A percentile compares a stretch with the other conserved stretches of the same genome.
Conservation (phyloP, 2,888 invertebrate species). For the Catocala nupta region DNA sequence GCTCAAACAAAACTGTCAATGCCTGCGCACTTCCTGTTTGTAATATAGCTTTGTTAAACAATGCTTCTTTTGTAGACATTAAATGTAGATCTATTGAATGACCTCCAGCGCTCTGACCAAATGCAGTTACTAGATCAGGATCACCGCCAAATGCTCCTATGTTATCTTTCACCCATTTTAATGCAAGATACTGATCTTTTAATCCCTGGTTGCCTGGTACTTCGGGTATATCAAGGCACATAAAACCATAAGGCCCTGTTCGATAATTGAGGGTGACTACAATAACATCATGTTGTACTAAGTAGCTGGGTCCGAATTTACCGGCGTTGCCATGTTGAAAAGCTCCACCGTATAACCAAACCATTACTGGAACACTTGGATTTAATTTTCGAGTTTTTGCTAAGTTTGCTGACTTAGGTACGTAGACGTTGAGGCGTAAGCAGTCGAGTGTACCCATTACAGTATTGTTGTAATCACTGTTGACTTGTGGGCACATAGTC, state of each 20-base stretch:
- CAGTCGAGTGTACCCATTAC: conserved; percentile 20
- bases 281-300: conserved; percentile 47
- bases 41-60: conserved; percentile 47
- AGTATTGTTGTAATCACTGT: not conserved
- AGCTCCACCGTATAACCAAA: conserved; percentile 19
- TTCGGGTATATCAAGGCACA: conserved; percentile 47
- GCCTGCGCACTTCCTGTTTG: conserved; percentile 16
- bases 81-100: conserved; percentile 51
- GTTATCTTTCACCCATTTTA: conserved; percentile 51
- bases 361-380: conserved; percentile 17
- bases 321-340: conserved; percentile 8
- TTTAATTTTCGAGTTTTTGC: not conserved
- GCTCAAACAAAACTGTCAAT: conserved; percentile 5
- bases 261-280: conserved; percentile 52
- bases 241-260: conserved; percentile 50
- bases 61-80: conserved; percentile 34
- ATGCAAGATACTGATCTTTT: conserved; percentile 50
- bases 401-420: conserved; percentile 9
- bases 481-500: conserved; percentile 22
- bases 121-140: conserved; percentile 48
- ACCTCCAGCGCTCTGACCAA: conserved; percentile 52
- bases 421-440: conserved; percentile 20
- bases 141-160: conserved; percentile 54
- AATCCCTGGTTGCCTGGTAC: conserved; percentile 53
- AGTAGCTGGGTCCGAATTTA: conserved; percentile 15